Base-by-base conservation (phyloP, 2,888 invertebrate genomes). In the Ochropacha duplaris region DNA sequence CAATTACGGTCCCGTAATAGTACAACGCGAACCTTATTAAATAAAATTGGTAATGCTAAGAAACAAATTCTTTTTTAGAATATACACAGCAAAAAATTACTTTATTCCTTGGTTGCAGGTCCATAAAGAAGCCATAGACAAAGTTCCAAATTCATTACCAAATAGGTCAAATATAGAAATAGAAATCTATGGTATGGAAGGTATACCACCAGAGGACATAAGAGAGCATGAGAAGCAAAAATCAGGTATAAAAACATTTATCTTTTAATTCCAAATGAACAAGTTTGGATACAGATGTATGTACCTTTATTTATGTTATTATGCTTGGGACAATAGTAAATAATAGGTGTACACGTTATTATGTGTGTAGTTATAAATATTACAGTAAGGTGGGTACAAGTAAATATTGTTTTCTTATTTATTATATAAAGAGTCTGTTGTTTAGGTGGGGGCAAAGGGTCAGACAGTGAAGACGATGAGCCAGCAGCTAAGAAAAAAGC, bases 131-230 rank as follows among this genome's bases (percentile, higher is more conserved):
- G 98, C 99, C 60, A 98, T 99, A 86, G 99, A 99, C 91, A 99
- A 99, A 94, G 99, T 99, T 84, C 99, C 99, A 72, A 99, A 99
- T 94, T 98, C 99, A 65, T 93, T 99, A 84, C 99, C 99, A 77
- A 98, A 98, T 92, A 95, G 99, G 86, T 98, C 98, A 82, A 99
- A 99, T 93, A 98, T 99, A 85, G 99, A 99, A 93, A 98, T 99
- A 88, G 99, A 99, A 94, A 99, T 99, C 82, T 99, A 99, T 94
- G 99, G 99, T 71, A 99, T 99, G 99, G 99, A 99, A 94, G 99
- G 99, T 74, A 99, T 99, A 80, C 99, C 99, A 31, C 95, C 97
- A 57, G 97, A 97, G 76, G 99, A 99, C 93, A 87, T 98, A 65
- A 96, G 96, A 84, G 98, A 98, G 83, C 99, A 99, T 90, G 99